These are phyloP conservation scores for Drosophila miranda DNA, from an alignment of 1,140 invertebrate genomes.

Conservation along the genomic window DNA sequence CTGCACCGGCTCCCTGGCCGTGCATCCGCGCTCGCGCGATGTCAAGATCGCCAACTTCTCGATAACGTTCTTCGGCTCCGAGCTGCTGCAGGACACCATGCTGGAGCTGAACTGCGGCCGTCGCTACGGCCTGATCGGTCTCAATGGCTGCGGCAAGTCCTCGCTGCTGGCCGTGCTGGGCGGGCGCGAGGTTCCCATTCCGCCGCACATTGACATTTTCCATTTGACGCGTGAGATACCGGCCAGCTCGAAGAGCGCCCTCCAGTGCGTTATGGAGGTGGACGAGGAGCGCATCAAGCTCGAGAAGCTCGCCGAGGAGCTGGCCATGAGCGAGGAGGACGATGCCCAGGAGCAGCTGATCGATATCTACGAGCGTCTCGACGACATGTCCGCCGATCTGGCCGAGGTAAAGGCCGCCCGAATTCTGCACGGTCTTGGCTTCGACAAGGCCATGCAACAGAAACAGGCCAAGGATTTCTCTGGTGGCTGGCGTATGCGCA, in stretches of 20 bases:
- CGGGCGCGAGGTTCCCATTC: slow-evolving; percentile 97
- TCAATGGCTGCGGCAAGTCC: slow-evolving; percentile 98
- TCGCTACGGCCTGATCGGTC: slow-evolving; percentile 97
- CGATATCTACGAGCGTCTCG: slow-evolving; percentile 98
- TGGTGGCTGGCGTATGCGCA: slow-evolving; percentile 99
- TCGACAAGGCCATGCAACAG: slow-evolving; percentile 96
- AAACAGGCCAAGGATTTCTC: slow-evolving; percentile 97
- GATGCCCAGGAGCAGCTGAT: slow-evolving; percentile 97
- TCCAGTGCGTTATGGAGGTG: slow-evolving; percentile 99
- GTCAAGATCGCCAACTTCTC: slow-evolving; percentile 98
- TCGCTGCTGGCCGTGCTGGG: slow-evolving; percentile 95
- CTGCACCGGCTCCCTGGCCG: slow-evolving; percentile 96
- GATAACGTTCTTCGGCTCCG: slow-evolving; percentile 98
- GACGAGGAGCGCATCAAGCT: slow-evolving; percentile 96
- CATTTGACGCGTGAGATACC: slow-evolving; percentile 98
- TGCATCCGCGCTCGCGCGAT: slow-evolving; percentile 97
- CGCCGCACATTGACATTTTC: slow-evolving; percentile 98
- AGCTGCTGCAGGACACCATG: slow-evolving; percentile 97
- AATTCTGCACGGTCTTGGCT: slow-evolving; percentile 98
- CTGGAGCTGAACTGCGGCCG: slow-evolving; percentile 98
- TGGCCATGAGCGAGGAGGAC: slow-evolving; percentile 94
- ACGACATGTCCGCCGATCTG: slow-evolving; percentile 97
- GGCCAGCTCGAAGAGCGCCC: slow-evolving; percentile 95
- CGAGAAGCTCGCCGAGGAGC: slow-evolving; percentile 95
- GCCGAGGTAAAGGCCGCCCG: slow-evolving; percentile 96